Evolutionary conservation across 1,140 invertebrate genomes (phyloP), one percentile per base, ranked within the genome.

Genomic region (Drosophila arawakana): DNA sequence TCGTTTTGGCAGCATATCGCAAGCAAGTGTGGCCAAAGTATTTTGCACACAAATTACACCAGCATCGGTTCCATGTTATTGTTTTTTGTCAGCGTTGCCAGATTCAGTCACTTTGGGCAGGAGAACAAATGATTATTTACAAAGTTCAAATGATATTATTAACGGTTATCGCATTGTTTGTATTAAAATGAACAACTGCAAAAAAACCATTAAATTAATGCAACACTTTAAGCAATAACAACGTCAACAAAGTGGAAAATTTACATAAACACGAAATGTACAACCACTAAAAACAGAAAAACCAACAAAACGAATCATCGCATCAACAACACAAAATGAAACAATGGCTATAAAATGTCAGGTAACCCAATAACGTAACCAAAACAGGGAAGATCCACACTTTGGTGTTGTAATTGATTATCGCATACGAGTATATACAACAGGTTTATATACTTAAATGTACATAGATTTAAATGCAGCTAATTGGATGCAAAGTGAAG

Each of bases 51-150:
- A 25, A 6, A 50, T 52, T 34, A 15, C 18, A 52, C 10, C 39
- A 11, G 11, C 49, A 57, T 70, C 62, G 59, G 57, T 70, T 52
- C 52, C 15, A 47, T n/a, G 66, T 54, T 37, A 8, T 37, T 37
- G 10, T 37, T 30, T 37, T 30, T 6, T 35, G 54, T 10, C 4
- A 80, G 60, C 52, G 80, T 68, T 78, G 66, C 75, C 79, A 78
- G 74, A 78, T 57, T 58, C 4, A 66, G 10, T 18, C 43, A 63
- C 37, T 52, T 47, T 15, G 11, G 37, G 10, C 13, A 21, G 25
- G 2, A 52, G 52, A 39, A 39, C 35, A 39, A 39, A 39, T 13
- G 35, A 55, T 7, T 55, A 35, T 52, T 5, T 52, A 21, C 50
- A 46, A 37, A 37, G 46, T 50, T n/a, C n/a, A 63, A 61, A 49